Percentiles rank a stretch among this genome's conserved stretches.
These are phyloP conservation scores for Aporophyla nigra DNA, from an alignment of 2,888 invertebrate genomes.

Conservation along the genomic window DNA sequence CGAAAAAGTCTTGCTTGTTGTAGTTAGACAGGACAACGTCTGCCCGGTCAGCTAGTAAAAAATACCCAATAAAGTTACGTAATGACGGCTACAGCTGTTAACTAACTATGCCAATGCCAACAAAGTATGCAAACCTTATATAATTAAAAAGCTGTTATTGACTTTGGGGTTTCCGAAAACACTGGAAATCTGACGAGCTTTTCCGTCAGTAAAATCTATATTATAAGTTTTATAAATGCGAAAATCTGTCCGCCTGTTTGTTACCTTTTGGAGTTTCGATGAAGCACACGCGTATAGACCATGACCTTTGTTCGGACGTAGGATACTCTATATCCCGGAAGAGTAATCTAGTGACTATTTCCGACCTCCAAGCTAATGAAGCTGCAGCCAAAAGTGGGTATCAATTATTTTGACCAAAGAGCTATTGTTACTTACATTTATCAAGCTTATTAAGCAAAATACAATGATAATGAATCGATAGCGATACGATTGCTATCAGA, in stretches of 20 bases:
- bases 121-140: neutral
- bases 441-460: neutral
- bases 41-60: neutral
- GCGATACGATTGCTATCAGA: neutral
- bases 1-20: neutral
- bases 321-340: neutral
- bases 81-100: neutral
- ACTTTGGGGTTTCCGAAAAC: neutral
- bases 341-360: neutral
- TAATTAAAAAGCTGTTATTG: too few species aligned
- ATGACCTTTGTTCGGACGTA: too few species aligned
- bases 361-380: too few species aligned
- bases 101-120: neutral
- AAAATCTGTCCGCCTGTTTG: neutral
- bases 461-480: neutral
- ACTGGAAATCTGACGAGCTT: neutral
- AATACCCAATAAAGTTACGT: neutral
- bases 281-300: too few species aligned
- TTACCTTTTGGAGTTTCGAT: neutral
- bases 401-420: neutral
- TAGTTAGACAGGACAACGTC: too few species aligned
- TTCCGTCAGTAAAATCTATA: neutral
- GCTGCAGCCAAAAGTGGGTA: neutral
- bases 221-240: neutral
- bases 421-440: neutral